Percentiles rank a stretch among this genome's conserved stretches.
Evolutionary conservation across 1,140 invertebrate genomes (phyloP).

Genomic region (Drosophila ironensis): DNA sequence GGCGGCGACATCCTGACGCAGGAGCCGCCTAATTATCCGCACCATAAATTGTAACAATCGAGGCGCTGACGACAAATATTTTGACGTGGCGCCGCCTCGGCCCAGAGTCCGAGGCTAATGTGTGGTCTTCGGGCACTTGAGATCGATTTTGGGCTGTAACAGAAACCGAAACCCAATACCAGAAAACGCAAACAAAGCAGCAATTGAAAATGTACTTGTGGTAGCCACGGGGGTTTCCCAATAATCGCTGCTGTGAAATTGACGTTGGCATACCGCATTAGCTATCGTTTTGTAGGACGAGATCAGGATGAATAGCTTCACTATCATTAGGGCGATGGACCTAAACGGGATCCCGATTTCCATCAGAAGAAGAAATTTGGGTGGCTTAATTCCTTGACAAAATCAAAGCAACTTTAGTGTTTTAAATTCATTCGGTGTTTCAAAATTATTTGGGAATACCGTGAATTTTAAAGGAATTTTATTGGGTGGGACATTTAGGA

Average conservation of each 20-base stretch:
- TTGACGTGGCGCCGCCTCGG: slow-evolving; percentile 62
- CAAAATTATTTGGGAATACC: no score
- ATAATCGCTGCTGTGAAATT: neutral
- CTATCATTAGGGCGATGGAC: neutral
- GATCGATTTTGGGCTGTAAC: slow-evolving; percentile 20
- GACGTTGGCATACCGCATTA: neutral
- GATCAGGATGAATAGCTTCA: slow-evolving; percentile 18
- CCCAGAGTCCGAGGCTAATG: slow-evolving; percentile 33
- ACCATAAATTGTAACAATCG: slow-evolving; percentile 66
- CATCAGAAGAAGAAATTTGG: neutral
- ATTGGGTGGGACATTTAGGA: no score
- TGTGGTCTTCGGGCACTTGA: slow-evolving; percentile 76
- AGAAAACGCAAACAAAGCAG: slow-evolving; percentile 13
- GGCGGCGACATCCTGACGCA: slow-evolving; percentile 67
- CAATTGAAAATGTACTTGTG: neutral
- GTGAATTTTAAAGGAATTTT: no score
- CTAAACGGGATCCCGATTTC: slow-evolving; percentile 1
- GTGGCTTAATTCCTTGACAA: no score
- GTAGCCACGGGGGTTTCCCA: neutral
- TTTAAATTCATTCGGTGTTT: neutral
- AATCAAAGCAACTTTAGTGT: neutral
- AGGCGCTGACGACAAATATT: slow-evolving; percentile 76
- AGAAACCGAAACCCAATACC: slow-evolving; percentile 35
- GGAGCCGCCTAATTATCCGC: slow-evolving; percentile 56
- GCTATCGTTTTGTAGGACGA: neutral